Percentiles rank a stretch among this genome's conserved stretches.
These are phyloP conservation scores for Cryptoprocta ferox DNA, from an alignment of 2,797 vertebrate species.

Conservation along the genomic window DNA sequence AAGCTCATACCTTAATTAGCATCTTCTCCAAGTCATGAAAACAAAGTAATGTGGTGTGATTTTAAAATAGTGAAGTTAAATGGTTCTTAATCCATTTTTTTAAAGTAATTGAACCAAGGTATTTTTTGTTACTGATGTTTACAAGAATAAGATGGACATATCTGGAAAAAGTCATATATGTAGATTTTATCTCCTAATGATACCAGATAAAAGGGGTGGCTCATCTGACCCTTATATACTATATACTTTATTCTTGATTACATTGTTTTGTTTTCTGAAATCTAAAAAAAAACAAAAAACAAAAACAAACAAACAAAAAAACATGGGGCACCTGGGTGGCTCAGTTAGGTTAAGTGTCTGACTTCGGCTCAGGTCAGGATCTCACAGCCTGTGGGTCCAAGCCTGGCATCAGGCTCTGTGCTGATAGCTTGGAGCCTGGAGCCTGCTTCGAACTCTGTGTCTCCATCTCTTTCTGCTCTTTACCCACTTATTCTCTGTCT, in stretches of 20 bases:
- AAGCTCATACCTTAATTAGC: constrained; percentile 28
- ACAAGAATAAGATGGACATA: not conserved
- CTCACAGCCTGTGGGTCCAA: no score
- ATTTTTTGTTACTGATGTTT: not conserved
- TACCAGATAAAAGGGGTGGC: not conserved
- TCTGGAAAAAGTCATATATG: not conserved
- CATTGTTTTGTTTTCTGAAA: not conserved
- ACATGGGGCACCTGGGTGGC: no score
- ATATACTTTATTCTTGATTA: not conserved
- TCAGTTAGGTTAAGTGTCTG: no score
- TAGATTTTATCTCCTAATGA: not conserved
- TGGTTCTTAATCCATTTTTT: not conserved
- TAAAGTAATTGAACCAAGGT: not conserved
- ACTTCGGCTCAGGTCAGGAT: no score
- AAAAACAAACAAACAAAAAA: no score
- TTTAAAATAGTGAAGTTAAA: not conserved
- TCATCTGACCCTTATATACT: not conserved
- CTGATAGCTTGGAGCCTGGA: no score
- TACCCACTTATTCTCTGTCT: no score
- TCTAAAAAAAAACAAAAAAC: not conserved
- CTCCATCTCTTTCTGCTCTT: no score
- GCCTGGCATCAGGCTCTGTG: no score
- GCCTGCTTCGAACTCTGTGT: no score
- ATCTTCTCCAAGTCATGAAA: not conserved
- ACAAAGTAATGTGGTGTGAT: not conserved